phyloP scores from a whole-genome alignment of 1,140 invertebrate species.

The Drosophila sturtevanti region DNA sequence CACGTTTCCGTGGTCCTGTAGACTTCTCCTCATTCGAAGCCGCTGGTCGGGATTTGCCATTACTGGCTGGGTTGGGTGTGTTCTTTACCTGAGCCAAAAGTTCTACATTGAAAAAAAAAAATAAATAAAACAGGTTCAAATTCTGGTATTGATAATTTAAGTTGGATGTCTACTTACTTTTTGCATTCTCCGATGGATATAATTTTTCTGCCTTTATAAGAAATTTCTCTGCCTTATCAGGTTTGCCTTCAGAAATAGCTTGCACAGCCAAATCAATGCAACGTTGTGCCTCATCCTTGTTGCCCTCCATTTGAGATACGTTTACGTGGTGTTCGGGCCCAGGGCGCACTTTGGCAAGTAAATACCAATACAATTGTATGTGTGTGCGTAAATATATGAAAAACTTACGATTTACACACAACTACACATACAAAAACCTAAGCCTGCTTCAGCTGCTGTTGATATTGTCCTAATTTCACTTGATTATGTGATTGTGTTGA shows the following conservation, averaged over 20 bases:
- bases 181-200: constrained; percentile 92
- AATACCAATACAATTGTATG: constrained; percentile 45
- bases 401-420: constrained; percentile 32
- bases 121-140: not conserved
- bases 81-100: constrained; percentile 82
- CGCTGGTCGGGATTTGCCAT: constrained; percentile 40
- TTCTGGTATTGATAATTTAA: no score
- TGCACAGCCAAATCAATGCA: constrained; percentile 93
- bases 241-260: constrained; percentile 89
- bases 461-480: not conserved
- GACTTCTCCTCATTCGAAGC: constrained; percentile 85
- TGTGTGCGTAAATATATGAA: constrained; percentile 23
- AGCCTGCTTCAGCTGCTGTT: constrained; percentile 46
- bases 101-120: no score
- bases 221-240: constrained; percentile 94
- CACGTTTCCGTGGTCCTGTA: constrained; percentile 85
- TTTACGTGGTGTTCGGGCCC: constrained; percentile 45
- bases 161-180: constrained; percentile 86
- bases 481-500: not conserved
- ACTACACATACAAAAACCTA: constrained; percentile 18
- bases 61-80: constrained; percentile 36
- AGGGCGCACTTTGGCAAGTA: constrained; percentile 30
- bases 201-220: constrained; percentile 92
- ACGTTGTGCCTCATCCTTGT: constrained; percentile 95
- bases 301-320: constrained; percentile 88